Evolutionary conservation across 2,888 invertebrate genomes (phyloP).

Genomic region (Cataglyphis cursor): DNA sequence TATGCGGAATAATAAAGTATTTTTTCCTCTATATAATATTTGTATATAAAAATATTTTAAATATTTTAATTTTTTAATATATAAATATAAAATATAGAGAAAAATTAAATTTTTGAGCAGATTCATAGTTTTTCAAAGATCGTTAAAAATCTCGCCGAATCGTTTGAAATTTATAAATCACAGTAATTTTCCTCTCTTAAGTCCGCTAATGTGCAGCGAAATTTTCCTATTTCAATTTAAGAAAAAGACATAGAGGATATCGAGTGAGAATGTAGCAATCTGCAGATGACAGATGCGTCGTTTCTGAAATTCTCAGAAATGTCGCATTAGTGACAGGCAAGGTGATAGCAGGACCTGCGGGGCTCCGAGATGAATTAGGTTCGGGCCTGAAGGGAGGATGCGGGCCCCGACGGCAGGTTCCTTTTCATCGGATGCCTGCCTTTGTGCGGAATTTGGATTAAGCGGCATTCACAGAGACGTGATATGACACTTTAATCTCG

Average conservation of each 20-base stretch:
- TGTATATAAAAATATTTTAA: neutral
- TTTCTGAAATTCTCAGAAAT: conserved; percentile 58
- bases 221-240: conserved; percentile 17
- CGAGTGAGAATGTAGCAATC: neutral
- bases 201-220: neutral
- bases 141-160: neutral
- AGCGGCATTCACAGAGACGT: conserved; percentile 68
- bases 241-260: neutral
- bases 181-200: conserved; percentile 6
- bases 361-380: conserved; percentile 74
- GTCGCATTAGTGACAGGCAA: conserved; percentile 50
- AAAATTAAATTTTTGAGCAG: neutral
- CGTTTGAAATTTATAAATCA: conserved; percentile 26
- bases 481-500: neutral
- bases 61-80: no score
- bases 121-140: neutral
- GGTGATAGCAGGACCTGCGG: conserved; percentile 62
- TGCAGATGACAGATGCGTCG: conserved; percentile 57
- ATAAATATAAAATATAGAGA: neutral
- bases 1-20: neutral
- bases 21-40: neutral
- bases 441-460: conserved; percentile 79
- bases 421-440: conserved; percentile 75
- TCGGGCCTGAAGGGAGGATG: conserved; percentile 69
- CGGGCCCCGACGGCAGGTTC: conserved; percentile 74